Conservation (phyloP, 2,888 invertebrate genomes). For the Drosophila eohydei region DNA sequence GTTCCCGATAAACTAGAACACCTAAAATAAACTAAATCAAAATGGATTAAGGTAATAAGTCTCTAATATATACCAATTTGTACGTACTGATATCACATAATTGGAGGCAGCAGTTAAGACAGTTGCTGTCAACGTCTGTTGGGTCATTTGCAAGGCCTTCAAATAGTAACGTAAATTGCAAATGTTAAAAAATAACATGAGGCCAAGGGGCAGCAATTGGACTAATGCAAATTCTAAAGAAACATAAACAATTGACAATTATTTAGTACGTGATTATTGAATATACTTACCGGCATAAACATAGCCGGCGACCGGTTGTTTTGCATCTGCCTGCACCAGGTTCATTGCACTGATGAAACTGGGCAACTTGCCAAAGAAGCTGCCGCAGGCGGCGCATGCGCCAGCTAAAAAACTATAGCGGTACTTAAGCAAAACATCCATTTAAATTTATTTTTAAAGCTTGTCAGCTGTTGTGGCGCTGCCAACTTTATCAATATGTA, state of each 20-base stretch:
- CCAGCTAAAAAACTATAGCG: slow-evolving; percentile 85
- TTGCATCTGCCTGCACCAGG: slow-evolving; percentile 23
- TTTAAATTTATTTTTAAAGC: slow-evolving; percentile 18
- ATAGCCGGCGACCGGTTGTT: neutral
- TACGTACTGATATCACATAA: slow-evolving; percentile 87
- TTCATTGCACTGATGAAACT: slow-evolving; percentile 63
- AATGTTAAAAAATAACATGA: slow-evolving; percentile 87
- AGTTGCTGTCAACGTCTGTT: slow-evolving; percentile 87
- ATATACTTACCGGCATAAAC: slow-evolving; percentile 31
- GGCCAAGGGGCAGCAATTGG: slow-evolving; percentile 83
- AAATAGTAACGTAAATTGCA: slow-evolving; percentile 87
- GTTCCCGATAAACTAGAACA: slow-evolving; percentile 89
- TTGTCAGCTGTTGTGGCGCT: slow-evolving; percentile 5
- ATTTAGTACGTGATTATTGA: neutral
- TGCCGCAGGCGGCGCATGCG: slow-evolving; percentile 86
- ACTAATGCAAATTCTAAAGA: slow-evolving; percentile 66
- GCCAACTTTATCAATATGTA: slow-evolving; percentile 3
- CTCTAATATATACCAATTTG: no score
- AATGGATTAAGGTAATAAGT: neutral
- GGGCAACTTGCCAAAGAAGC: slow-evolving; percentile 87
- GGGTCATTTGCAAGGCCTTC: slow-evolving; percentile 86
- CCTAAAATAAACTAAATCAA: slow-evolving; percentile 88
- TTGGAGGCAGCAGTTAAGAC: slow-evolving; percentile 87
- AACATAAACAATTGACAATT: slow-evolving; percentile 14
- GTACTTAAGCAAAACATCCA: slow-evolving; percentile 64